A percentile compares a stretch with the other conserved stretches of the same genome.
These are phyloP conservation scores for Ceyx cyanopectus DNA, from an alignment of 2,113 vertebrate species.

Conservation along the genomic window DNA sequence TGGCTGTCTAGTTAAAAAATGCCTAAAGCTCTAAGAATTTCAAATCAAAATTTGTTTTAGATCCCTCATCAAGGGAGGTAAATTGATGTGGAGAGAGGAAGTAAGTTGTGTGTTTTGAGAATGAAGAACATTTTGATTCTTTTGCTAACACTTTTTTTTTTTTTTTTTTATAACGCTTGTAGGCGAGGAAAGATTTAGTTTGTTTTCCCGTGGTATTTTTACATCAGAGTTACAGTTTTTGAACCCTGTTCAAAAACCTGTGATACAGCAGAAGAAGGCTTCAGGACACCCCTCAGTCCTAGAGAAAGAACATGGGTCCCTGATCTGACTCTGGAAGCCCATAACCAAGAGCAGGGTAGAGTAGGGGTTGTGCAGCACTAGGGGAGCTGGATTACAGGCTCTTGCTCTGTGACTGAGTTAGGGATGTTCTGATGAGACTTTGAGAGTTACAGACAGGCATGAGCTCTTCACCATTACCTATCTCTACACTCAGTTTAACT, in stretches of 20 bases:
- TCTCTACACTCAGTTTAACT: neutral
- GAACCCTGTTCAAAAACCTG: neutral
- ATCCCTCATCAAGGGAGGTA: neutral
- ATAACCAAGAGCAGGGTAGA: neutral
- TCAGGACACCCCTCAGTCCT: neutral
- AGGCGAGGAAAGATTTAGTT: neutral
- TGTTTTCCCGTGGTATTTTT: constrained; percentile 4
- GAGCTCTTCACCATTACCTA: neutral
- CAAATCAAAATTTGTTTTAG: neutral
- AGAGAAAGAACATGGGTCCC: neutral
- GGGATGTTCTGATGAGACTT: neutral
- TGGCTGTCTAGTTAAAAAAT: constrained; percentile 33
- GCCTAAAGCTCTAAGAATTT: constrained; percentile 13
- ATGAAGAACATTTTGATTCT: constrained; percentile 5
- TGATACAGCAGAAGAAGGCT: neutral
- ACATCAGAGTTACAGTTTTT: neutral
- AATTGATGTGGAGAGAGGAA: neutral
- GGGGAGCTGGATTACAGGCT: neutral
- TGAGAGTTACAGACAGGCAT: neutral
- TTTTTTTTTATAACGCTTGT: neutral
- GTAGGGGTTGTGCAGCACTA: neutral
- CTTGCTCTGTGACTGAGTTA: neutral
- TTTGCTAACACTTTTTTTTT: neutral
- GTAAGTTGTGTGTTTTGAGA: constrained; percentile 12
- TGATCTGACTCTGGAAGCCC: neutral